A percentile compares a stretch with the other conserved stretches of the same genome.
phyloP scores from a whole-genome alignment of 2,113 vertebrate genomes.

The Callocephalon fimbriatum region DNA sequence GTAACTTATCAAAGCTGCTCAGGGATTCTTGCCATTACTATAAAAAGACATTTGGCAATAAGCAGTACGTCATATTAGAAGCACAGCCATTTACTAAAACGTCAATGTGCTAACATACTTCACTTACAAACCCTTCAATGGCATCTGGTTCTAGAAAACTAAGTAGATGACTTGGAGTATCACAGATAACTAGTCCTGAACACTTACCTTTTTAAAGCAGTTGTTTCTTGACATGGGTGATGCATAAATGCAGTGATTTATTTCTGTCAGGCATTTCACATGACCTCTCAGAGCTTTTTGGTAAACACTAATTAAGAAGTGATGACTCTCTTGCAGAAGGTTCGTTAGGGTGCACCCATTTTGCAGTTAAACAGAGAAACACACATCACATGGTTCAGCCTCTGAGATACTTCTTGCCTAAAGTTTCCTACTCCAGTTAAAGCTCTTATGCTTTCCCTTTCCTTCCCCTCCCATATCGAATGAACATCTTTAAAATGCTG shows the following conservation, averaged over 20 bases:
- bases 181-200: not conserved
- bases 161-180: not conserved
- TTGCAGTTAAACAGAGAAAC: not conserved
- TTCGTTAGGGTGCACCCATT: not conserved
- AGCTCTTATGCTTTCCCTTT: not conserved
- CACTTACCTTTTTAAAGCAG: not conserved
- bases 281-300: not conserved
- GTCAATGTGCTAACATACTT: not conserved
- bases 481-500: not conserved
- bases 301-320: not conserved
- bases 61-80: conserved; percentile 24
- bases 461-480: not conserved
- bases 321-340: not conserved
- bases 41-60: conserved; percentile 57
- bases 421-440: not conserved
- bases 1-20: conserved; percentile 18
- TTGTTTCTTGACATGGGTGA: not conserved
- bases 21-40: conserved; percentile 30
- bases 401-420: not conserved
- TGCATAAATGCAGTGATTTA: not conserved
- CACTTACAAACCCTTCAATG: not conserved
- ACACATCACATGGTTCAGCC: not conserved
- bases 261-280: not conserved
- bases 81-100: not conserved
- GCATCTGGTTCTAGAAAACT: not conserved